phyloP scores from a whole-genome alignment of 1,140 invertebrate species.

The Reticulitermes speratus region DNA sequence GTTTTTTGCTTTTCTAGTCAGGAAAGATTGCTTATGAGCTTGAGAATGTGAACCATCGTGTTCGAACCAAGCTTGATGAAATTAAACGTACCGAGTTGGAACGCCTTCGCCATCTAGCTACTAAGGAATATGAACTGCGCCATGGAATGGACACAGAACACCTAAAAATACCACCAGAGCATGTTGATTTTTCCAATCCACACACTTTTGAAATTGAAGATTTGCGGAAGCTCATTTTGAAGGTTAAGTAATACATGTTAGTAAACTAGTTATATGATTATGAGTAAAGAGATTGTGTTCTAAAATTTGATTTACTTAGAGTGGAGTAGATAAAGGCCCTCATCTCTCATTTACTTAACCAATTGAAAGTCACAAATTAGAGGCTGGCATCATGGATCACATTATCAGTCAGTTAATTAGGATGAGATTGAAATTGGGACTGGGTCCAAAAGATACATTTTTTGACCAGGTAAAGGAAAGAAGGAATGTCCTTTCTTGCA shows the following conservation, averaged over 20 bases:
- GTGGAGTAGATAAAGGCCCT: too few species aligned
- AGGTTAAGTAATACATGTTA: constrained; percentile 54
- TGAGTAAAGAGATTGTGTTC: background rate
- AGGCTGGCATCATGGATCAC: too few species aligned
- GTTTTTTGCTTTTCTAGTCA: constrained; percentile 54
- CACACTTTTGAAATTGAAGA: constrained; percentile 96
- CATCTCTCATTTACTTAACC: too few species aligned
- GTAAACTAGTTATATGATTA: background rate
- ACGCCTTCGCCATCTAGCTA: constrained; percentile 54
- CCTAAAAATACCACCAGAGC: constrained; percentile 61
- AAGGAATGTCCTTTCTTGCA: too few species aligned
- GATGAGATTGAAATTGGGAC: too few species aligned
- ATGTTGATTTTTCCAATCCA: constrained; percentile 87
- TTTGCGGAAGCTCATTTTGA: constrained; percentile 85
- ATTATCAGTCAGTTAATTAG: too few species aligned
- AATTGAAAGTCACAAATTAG: too few species aligned
- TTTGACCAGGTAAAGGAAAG: too few species aligned
- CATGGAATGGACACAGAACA: constrained; percentile 62
- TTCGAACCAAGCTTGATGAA: constrained; percentile 88
- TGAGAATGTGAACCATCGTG: constrained; percentile 84
- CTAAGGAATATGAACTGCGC: constrained; percentile 65
- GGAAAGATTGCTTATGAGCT: constrained; percentile 90
- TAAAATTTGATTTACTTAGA: too few species aligned
- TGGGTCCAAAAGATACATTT: too few species aligned
- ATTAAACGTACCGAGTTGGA: constrained; percentile 89